A percentile compares a stretch with the other conserved stretches of the same genome.
phyloP scores from a whole-genome alignment of 2,113 vertebrate species.

The Rousettus leschenaultii region DNA sequence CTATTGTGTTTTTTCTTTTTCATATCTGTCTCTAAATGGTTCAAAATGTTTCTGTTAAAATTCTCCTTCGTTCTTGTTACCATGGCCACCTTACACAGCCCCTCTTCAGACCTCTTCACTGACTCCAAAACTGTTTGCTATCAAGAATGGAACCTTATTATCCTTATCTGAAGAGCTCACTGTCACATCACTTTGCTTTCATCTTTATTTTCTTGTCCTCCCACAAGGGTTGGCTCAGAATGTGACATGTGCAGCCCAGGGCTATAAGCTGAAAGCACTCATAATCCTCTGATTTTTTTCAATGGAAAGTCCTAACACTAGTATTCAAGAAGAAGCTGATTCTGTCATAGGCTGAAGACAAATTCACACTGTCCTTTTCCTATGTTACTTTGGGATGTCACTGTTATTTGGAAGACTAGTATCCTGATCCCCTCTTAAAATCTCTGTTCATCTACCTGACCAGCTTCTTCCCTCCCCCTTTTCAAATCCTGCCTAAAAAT shows the following conservation, averaged over 20 bases:
- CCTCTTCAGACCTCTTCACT: slow-evolving; percentile 53
- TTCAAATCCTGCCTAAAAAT: slow-evolving; percentile 47
- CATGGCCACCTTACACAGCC: slow-evolving; percentile 52
- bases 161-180: slow-evolving; percentile 51
- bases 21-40: slow-evolving; percentile 32
- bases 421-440: slow-evolving; percentile 13
- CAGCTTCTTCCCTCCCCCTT: neutral
- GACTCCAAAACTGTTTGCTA: slow-evolving; percentile 52
- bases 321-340: neutral
- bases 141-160: slow-evolving; percentile 57
- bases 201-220: slow-evolving; percentile 34
- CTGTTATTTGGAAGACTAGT: neutral
- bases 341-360: slow-evolving; percentile 2
- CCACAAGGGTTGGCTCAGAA: neutral
- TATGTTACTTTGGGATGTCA: slow-evolving; percentile 35
- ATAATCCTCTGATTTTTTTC: neutral
- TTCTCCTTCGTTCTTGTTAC: slow-evolving; percentile 54
- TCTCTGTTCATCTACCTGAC: neutral
- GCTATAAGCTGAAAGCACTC: neutral
- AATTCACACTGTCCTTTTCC: neutral
- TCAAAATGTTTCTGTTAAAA: slow-evolving; percentile 55
- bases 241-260: neutral
- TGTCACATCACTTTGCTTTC: neutral
- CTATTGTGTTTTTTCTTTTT: slow-evolving; percentile 36
- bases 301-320: neutral